These are phyloP conservation scores for Ochotona curzoniae DNA, from an alignment of 2,113 vertebrate species.

Conservation along the genomic window DNA sequence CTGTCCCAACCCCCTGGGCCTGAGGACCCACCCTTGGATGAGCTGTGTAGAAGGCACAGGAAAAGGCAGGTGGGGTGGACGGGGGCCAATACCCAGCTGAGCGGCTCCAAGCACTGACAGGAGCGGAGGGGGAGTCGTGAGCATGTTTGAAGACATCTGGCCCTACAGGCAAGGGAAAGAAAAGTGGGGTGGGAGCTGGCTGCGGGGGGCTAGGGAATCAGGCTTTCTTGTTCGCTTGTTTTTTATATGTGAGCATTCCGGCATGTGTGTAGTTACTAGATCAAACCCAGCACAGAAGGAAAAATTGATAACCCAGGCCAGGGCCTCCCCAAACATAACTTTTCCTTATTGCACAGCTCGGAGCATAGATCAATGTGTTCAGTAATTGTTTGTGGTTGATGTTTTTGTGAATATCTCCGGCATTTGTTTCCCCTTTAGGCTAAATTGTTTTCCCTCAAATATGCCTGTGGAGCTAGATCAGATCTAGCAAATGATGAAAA, in stretches of 20 bases:
- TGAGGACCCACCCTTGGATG: accelerated
- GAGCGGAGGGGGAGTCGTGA: neutral
- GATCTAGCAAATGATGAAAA: slow-evolving; percentile 75
- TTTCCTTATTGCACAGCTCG: slow-evolving; percentile 37
- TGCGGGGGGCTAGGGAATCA: neutral
- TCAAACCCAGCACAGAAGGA: neutral
- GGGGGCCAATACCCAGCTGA: too few species aligned
- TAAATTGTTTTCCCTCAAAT: slow-evolving; percentile 65
- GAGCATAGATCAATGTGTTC: slow-evolving; percentile 65
- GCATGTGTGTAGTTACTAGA: neutral
- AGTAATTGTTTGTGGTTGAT: slow-evolving; percentile 71
- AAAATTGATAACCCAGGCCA: neutral
- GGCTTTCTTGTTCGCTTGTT: neutral
- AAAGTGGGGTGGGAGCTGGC: neutral
- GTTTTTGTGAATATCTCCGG: slow-evolving; percentile 62
- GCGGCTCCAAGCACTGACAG: neutral
- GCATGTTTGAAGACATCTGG: neutral
- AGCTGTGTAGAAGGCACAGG: neutral
- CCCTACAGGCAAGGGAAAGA: neutral
- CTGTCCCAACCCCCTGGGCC: too few species aligned
- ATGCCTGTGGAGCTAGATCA: slow-evolving; percentile 55
- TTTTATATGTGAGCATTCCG: neutral
- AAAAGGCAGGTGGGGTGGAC: neutral
- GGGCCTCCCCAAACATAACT: neutral
- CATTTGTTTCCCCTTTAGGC: slow-evolving; percentile 75